Conservation (phyloP, 1,140 invertebrate genomes). For the Aphaenogaster floridana region DNA sequence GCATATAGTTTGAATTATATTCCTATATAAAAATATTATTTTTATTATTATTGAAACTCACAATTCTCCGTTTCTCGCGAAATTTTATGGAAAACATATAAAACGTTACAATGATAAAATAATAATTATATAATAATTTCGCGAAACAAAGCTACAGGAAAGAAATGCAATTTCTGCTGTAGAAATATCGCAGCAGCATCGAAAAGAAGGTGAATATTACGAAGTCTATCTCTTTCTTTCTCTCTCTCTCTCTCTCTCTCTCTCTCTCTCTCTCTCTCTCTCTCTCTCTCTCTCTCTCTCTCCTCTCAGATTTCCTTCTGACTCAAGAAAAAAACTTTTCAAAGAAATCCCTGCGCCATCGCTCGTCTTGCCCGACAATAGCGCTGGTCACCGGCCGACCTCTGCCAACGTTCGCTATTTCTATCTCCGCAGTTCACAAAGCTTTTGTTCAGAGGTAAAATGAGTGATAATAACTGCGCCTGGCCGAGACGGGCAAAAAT, state of each 20-base stretch:
- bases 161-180: neutral
- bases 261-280: conserved; percentile 42
- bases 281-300: conserved; percentile 15
- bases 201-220: conserved; percentile 16
- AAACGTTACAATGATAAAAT: neutral
- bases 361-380: conserved; percentile 48
- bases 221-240: neutral
- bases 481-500: conserved; percentile 63
- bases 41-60: neutral
- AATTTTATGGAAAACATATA: neutral
- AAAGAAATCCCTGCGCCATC: conserved; percentile 25
- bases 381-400: conserved; percentile 36
- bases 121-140: conserved; percentile 15
- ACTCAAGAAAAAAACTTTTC: conserved; percentile 20
- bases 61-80: neutral
- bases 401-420: conserved; percentile 43
- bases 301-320: conserved; percentile 51
- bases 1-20: neutral
- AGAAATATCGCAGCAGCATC: neutral
- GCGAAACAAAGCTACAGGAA: neutral
- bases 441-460: conserved; percentile 69
- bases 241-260: conserved; percentile 13
- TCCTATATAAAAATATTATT: neutral
- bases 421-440: conserved; percentile 49
- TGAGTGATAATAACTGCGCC: conserved; percentile 70